These are phyloP conservation scores for Megalops cyprinoides DNA, from an alignment of 2,797 vertebrate genomes.

Conservation along the genomic window DNA sequence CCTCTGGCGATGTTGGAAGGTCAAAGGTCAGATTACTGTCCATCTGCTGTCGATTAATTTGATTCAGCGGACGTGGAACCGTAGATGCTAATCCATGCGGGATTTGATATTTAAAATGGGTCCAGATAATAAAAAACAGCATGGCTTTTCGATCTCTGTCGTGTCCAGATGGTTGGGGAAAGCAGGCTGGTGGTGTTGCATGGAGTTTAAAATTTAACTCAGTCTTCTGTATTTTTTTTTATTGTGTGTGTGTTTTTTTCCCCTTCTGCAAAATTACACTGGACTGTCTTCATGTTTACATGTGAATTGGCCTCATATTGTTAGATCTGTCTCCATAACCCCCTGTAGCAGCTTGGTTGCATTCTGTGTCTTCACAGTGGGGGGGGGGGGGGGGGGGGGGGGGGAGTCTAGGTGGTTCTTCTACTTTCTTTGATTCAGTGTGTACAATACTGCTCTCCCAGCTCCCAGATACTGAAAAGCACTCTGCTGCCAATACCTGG, in stretches of 20 bases:
- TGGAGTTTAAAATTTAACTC: too few species aligned
- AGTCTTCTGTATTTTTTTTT: too few species aligned
- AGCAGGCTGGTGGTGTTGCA: not conserved
- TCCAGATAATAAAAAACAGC: not conserved
- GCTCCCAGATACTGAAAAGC: too few species aligned
- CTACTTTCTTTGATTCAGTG: not conserved
- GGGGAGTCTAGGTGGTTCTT: too few species aligned
- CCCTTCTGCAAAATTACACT: not conserved
- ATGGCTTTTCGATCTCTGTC: not conserved
- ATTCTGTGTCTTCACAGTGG: not conserved
- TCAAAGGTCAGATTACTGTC: slow-evolving; percentile 47
- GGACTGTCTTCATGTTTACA: too few species aligned
- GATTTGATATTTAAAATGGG: slow-evolving; percentile 32
- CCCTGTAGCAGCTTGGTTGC: not conserved
- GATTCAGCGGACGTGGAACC: slow-evolving; percentile 55
- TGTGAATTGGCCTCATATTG: not conserved
- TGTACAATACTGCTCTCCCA: not conserved
- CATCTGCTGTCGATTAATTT: slow-evolving; percentile 64
- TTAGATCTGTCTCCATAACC: not conserved
- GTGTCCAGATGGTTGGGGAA: slow-evolving; percentile 6
- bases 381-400: too few species aligned
- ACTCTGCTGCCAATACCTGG: too few species aligned
- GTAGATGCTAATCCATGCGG: slow-evolving; percentile 17
- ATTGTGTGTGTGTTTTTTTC: not conserved
- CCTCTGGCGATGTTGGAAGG: slow-evolving; percentile 7